Evolutionary conservation across 2,888 invertebrate genomes (phyloP), one percentile per base, ranked within the genome.

Genomic region (Acrocyrtus sp.): DNA sequence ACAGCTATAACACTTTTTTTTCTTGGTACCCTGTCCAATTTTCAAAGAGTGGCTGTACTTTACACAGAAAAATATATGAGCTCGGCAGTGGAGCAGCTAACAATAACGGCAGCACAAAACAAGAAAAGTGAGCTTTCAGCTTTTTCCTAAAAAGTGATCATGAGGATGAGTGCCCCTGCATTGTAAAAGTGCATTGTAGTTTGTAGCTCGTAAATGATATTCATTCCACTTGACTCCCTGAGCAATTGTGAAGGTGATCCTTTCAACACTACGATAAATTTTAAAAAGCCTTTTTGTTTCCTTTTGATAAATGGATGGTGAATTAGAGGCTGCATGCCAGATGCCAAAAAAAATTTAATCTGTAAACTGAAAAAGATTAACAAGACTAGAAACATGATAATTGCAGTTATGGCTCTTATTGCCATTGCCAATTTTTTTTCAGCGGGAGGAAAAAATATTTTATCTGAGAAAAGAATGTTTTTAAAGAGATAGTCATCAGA

Each of bases 191-290:
- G 51, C 51, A 26, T 27, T 26, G 51, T 51, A 48, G 19, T 60
- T 26, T 12, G 12, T n/a, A n/a, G 39, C 21, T 27, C 19, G 41
- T 48, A 60, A 60, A 60, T 27, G 60, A 60, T 60, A 48, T 47
- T 47, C 47, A n/a, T 45, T 12, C 34, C 34, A 19, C 22, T 47
- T 43, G 26, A 57, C n/a, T 57, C 10, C 24, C 12, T 43, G n/a
- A 10, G 17, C 19, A 34, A 27, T 60, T n/a, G 19, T 17, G 17
- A 24, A 61, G 54, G 56, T 69, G 57, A 54, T 50, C 50, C 56
- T 69, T 69, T 69, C 69, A 69, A 69, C 69, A 62, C 69, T 41
- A 34, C n/a, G 56, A 53, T 69, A 69, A 68, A 62, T 69, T 62
- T n/a, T n/a, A n/a, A n/a, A n/a, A n/a, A n/a, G n/a, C n/a, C n/a